Evolutionary conservation across 2,888 invertebrate species (phyloP).

Genomic region (Pandemis cinnamomeana): DNA sequence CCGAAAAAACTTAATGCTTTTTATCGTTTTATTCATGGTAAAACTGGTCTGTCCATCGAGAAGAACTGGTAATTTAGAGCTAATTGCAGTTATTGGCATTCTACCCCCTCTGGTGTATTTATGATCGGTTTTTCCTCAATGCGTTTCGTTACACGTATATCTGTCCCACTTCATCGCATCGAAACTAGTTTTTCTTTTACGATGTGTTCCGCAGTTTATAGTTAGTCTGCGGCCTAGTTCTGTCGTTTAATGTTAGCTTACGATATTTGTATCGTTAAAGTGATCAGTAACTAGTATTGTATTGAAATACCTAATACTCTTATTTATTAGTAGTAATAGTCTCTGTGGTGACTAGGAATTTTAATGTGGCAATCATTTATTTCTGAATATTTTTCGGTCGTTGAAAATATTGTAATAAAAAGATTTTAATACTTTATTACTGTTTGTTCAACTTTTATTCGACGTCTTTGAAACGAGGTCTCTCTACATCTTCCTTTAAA

Average conservation of each 20-base stretch:
- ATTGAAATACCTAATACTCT: background rate
- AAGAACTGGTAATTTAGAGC: conserved; percentile 23
- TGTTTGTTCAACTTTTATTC: conserved; percentile 17
- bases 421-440: conserved; percentile 1
- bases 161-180: conserved; percentile 51
- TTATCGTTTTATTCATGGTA: conserved; percentile 19
- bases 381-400: background rate
- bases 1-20: background rate
- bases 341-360: background rate
- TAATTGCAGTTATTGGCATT: conserved; percentile 34
- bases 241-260: conserved; percentile 24
- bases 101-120: conserved; percentile 18
- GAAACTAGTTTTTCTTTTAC: conserved; percentile 41
- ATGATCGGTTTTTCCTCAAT: conserved; percentile 66
- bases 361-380: background rate
- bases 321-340: background rate
- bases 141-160: conserved; percentile 55
- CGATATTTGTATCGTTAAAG: conserved; percentile 19
- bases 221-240: conserved; percentile 36
- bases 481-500: conserved; percentile 27
- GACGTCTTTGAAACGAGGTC: background rate
- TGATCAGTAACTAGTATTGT: conserved; percentile 1
- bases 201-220: conserved; percentile 15
- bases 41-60: conserved; percentile 1
- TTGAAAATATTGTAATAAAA: conserved; percentile 9